Percentiles rank a stretch among this genome's conserved stretches.
Evolutionary conservation across 2,113 vertebrate species (phyloP).

Genomic region (Chamaea fasciata): DNA sequence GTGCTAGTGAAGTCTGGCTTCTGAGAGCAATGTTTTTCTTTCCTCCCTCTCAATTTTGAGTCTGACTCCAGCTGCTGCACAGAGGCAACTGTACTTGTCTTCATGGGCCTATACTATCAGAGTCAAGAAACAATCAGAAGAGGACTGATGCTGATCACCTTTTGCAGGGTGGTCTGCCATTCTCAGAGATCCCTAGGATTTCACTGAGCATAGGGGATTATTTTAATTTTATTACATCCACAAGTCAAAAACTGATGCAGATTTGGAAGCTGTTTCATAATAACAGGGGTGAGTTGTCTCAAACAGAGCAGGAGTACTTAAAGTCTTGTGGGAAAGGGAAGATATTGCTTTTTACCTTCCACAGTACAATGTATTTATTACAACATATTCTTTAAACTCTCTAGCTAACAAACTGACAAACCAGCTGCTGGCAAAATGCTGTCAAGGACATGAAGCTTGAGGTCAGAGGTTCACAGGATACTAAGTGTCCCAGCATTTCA

Average conservation of each 20-base stretch:
- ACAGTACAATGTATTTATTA: background rate
- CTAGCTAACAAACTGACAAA: background rate
- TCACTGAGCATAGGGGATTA: background rate
- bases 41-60: background rate
- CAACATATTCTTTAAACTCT: background rate
- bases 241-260: background rate
- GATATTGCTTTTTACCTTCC: background rate
- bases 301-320: background rate
- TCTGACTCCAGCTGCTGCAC: background rate
- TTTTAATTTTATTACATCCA: background rate
- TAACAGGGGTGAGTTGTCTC: background rate
- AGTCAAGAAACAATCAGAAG: background rate
- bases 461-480: background rate
- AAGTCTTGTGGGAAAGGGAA: background rate
- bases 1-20: background rate
- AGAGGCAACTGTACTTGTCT: background rate
- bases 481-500: background rate
- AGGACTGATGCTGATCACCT: background rate
- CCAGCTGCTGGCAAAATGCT: background rate
- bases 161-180: background rate
- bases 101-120: background rate
- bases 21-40: background rate
- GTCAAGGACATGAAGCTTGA: background rate
- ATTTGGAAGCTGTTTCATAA: background rate
- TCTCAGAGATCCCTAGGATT: background rate